Evolutionary conservation across 2,797 vertebrate genomes (phyloP).

Genomic region (Eulemur rubriventer): DNA sequence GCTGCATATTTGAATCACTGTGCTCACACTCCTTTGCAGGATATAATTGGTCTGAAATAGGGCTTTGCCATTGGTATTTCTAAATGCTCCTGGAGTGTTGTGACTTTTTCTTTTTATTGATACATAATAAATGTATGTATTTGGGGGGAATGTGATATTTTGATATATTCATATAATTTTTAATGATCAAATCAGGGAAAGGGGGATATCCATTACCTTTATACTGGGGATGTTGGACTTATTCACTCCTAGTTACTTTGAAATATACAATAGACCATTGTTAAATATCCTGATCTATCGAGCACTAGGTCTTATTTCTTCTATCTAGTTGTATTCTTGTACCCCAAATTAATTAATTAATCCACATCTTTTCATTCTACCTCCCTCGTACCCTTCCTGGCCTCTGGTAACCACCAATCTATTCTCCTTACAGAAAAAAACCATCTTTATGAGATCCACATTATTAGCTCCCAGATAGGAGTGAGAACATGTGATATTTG

Average conservation of each 20-base stretch:
- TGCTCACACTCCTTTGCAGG: neutral
- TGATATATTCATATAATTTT: neutral
- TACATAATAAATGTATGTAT: neutral
- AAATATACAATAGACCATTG: neutral
- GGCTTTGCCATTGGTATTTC: neutral
- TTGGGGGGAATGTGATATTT: neutral
- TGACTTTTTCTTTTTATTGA: neutral
- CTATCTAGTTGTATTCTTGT: neutral
- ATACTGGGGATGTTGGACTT: neutral
- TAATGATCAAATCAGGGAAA: neutral
- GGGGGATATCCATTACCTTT: neutral
- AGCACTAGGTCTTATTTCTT: neutral
- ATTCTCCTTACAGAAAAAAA: neutral
- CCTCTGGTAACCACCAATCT: neutral
- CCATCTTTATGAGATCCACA: neutral
- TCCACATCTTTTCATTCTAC: neutral
- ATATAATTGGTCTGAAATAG: neutral
- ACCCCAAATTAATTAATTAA: neutral
- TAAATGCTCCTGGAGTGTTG: neutral
- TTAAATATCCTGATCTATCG: neutral
- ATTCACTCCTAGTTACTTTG: neutral
- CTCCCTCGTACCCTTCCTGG: neutral
- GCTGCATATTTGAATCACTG: neutral
- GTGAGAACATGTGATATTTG: neutral
- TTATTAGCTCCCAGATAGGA: neutral